These are phyloP conservation scores for Buphagus erythrorhynchus DNA, from an alignment of 2,797 vertebrate genomes.

Conservation along the genomic window DNA sequence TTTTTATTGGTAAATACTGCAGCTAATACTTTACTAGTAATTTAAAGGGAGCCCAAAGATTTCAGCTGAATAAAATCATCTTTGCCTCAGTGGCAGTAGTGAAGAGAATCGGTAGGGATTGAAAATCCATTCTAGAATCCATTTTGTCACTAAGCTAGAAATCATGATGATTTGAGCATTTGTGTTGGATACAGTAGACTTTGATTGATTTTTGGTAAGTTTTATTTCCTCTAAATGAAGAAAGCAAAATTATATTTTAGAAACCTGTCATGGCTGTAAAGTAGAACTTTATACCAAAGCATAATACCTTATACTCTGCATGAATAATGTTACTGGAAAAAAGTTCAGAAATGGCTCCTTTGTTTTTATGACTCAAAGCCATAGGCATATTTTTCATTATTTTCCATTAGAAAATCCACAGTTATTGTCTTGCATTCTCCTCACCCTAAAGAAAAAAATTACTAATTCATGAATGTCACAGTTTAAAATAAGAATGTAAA, in stretches of 20 bases:
- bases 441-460: background rate
- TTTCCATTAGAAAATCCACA: background rate
- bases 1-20: background rate
- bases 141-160: background rate
- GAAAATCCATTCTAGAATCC: background rate
- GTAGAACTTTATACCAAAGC: background rate
- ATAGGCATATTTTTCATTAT: background rate
- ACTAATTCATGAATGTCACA: background rate
- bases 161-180: background rate
- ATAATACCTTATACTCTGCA: background rate
- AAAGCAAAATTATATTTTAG: background rate
- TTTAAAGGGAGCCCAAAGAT: background rate
- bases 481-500: background rate
- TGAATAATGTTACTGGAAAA: background rate
- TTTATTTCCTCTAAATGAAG: background rate
- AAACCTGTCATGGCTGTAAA: background rate
- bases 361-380: background rate
- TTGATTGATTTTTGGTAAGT: background rate
- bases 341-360: background rate
- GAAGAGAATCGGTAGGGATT: background rate
- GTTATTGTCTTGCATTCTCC: background rate
- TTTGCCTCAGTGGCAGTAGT: background rate
- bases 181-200: background rate
- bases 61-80: background rate
- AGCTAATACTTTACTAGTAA: background rate